Evolutionary conservation across 2,113 vertebrate genomes (phyloP), one percentile per base, ranked within the genome.

Genomic region (Larimichthys crocea): DNA sequence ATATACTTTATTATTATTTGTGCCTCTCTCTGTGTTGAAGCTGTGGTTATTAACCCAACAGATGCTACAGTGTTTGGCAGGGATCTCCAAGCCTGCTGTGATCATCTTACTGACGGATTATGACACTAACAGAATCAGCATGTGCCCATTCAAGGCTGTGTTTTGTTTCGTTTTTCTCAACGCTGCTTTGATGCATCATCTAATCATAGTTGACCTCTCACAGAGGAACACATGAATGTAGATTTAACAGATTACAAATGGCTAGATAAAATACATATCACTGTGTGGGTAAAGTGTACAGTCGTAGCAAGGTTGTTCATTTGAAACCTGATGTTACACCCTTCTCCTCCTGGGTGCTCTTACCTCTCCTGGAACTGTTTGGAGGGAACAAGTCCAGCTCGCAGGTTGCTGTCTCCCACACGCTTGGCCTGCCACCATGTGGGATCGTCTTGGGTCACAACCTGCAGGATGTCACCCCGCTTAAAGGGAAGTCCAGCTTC

Each of bases 401-500:
- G 96, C 74, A 99, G 97, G 91, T 97, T 98, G 65, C 96, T 96
- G 81, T 99, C 98, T 10, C 97, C 97, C 12, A 99, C 95, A 1
- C 96, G 94, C 76, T 98, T 99, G 72, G 98, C 98, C 91, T 99
- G 98, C 98, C 98, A 99, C 98, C 98, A 99, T 0, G 97, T 99
- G 52, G 94, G 92, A 76, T 99, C 98, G 0, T 98, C 98, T 59
- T 97, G 98, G 84, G 96, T 98, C 31, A 99, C 98, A 5, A 99
- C 97, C 86, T 99, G 98, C 63, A 99, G 95, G 84, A 99, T 90
- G 46, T 99, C 97, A 1, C 97, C 92, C 0, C 95, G 94, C 53
- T 96, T 96, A 80, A 99, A 99, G 0, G 98, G 97, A 86, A 99
- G 95, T 20, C 98, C 98, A 0, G 98, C 97, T 80, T 99, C 98